Evolutionary conservation across 2,888 invertebrate genomes (phyloP), one percentile per base, ranked within the genome.

Genomic region (Gisinianus flammeolus): DNA sequence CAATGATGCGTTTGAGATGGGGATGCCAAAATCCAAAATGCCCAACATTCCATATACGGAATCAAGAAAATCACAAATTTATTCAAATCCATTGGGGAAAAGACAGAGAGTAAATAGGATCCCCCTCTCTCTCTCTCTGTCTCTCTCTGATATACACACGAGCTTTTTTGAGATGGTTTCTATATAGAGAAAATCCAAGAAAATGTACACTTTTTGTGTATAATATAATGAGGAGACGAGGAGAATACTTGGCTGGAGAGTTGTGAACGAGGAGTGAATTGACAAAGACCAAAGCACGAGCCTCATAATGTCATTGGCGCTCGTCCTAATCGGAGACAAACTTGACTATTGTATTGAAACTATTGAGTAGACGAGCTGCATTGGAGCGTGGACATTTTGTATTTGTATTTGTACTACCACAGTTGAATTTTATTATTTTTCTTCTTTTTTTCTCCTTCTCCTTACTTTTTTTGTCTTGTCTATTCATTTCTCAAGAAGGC

Each of bases 21-120:
- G 6, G 35, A 8, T 12, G 35, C 12, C 35, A 35, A 5, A 35
- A 35, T 35, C 35, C 35, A 5, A 35, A 35, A 35, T 35, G 12
- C 35, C 35, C 5, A 35, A 35, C 30, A 66, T 54, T 66, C 79
- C 75, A 69, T 75, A 76, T 76, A 79, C 56, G 76, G 79, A 76
- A 79, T 62, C 19, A 19, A 54, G 70, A 70, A 67, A 72, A 62
- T 77, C 52, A 31, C 30, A 74, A 78, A 78, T 78, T 78, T 78
- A 78, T 78, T 78, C 78, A 78, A 74, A 78, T 75, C 56, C 30
- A 76, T 44, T 66, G 52, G 54, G 30, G 10, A 52, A 52, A 22
- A 19, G 62, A 44, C 24, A 44, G 54, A 24, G 31, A 33, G 22
- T 10, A 54, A 76, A 68, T 58, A 68, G 67, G 76, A 76, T 68